Evolutionary conservation across 92 coral and sea anemone species (phyloP).

Genomic region (Parazoanthus swiftii): DNA sequence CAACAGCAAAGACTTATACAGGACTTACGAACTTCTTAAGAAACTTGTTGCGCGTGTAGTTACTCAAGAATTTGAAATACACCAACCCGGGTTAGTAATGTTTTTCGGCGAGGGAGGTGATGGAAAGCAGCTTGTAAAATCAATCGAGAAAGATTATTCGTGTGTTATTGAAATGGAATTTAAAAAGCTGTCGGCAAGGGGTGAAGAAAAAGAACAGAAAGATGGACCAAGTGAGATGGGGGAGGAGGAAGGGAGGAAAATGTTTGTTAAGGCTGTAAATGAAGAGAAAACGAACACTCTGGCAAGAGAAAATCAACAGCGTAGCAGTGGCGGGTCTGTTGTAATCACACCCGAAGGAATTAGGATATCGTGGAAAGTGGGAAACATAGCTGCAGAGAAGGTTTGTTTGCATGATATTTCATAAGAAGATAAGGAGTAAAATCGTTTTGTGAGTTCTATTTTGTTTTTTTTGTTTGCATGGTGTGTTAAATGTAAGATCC

Average conservation of each 20-base stretch:
- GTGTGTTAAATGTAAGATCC: too few relatives aligned
- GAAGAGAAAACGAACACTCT: too few relatives aligned
- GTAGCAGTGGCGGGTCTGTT: neutral
- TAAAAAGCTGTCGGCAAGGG: neutral
- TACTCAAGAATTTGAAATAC: conserved; percentile 4
- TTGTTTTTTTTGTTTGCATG: too few relatives aligned
- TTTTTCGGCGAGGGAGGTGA: neutral
- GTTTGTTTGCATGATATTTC: neutral
- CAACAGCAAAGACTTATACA: neutral
- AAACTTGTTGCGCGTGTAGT: neutral
- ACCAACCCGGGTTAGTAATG: neutral
- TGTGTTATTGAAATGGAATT: neutral
- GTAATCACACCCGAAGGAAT: neutral
- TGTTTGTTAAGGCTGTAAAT: neutral
- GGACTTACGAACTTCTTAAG: neutral
- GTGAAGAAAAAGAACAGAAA: neutral
- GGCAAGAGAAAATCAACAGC: neutral
- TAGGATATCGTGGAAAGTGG: neutral
- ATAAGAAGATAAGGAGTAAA: too few relatives aligned
- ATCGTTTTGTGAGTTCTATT: too few relatives aligned
- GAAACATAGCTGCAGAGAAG: neutral
- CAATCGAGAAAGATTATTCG: neutral
- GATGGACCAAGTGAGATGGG: neutral
- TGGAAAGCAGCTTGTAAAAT: neutral
- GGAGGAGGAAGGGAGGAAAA: neutral